These are phyloP conservation scores for Xerus inauris DNA, from an alignment of 2,113 vertebrate species.

Conservation along the genomic window DNA sequence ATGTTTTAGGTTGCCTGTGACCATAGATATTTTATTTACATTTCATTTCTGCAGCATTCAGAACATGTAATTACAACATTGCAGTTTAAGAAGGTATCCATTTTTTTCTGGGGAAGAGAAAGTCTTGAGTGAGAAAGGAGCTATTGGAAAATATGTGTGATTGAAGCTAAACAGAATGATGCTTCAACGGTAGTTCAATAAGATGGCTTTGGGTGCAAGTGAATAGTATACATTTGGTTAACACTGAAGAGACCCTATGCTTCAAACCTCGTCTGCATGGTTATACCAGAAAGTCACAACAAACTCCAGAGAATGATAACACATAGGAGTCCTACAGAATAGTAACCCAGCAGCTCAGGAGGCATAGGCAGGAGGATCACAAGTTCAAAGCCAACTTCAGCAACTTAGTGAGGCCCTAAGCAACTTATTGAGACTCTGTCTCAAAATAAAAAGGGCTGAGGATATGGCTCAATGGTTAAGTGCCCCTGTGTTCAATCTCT, in stretches of 20 bases:
- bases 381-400: no score
- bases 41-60: not conserved
- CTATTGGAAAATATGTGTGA: not conserved
- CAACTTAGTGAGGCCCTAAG: no score
- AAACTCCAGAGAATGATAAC: not conserved
- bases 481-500: no score
- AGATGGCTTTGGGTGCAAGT: not conserved
- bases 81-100: not conserved
- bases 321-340: not conserved
- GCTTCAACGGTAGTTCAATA: not conserved
- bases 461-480: no score
- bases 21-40: not conserved
- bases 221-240: accelerated
- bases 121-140: not conserved
- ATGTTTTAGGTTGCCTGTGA: not conserved
- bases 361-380: no score
- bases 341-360: not conserved
- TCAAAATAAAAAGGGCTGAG: no score
- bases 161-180: not conserved
- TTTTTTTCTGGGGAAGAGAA: not conserved
- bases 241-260: not conserved
- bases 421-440: no score
- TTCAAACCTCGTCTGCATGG: not conserved
- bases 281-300: not conserved
- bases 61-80: not conserved